Base-by-base conservation (phyloP, 2,888 invertebrate genomes). In the Leucoma salicis region DNA sequence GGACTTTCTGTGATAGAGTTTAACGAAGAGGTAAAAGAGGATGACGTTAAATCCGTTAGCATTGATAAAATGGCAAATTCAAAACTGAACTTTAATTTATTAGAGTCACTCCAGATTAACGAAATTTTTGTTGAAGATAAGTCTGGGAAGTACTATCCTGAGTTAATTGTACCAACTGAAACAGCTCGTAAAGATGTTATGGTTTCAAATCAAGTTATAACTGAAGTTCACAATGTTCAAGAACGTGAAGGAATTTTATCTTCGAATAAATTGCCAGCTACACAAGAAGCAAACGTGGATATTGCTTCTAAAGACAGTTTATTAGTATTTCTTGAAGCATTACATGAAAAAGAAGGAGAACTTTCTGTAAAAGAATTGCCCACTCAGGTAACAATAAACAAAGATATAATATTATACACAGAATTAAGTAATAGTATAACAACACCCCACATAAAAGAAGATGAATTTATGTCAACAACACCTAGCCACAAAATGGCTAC, bases 121-220 rank as follows among this genome's bases (percentile, higher is more conserved):
- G 94, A 95, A 87, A 91, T 93, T 15, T 88, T 92, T 57, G 82
- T 93, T 2, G 93, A 93, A 81, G 92, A 93, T 44, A 94, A 93
- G 70, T 93, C 95, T 6, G 93, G 93, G 10, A 95, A 95, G 81
- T 95, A 94, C 69, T 92, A 94, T 69, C 95, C 95, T 2, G 94
- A 95, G 78, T 77, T 94, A 35, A 94, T 95, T 66, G 95, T 95
- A 1, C 93, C 95, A 0, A 95, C 95, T 1, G 95, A 95, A 91
- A 90, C 92, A 7, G 95, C 95, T 2, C 92, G 91, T 14, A 89
- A 92, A 72, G 90, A 92, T 42, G 77, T 95, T 0, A 84, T 93
- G 18, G 87, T 93, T 8, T 93, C 94, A 52, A 93, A 92, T 67
- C 92, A 93, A 72, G 74, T 93, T 31, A 77, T 92, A 3, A 93